Conservation (phyloP, 2,888 invertebrate genomes). For the Saturnia pavonia region DNA sequence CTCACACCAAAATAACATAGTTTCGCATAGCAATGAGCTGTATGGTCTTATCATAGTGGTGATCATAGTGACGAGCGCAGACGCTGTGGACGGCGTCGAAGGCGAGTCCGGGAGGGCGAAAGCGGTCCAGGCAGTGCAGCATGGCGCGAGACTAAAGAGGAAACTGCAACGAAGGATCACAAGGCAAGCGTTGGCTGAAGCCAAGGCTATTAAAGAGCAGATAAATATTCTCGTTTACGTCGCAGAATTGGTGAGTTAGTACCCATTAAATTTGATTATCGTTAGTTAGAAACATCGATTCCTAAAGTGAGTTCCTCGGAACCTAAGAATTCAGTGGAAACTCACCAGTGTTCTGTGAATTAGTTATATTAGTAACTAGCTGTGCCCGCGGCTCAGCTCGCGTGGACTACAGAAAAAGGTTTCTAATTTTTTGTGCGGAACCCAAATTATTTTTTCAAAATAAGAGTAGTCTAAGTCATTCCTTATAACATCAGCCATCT, state of each 20-base stretch:
- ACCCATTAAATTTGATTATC: background rate
- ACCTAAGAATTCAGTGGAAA: background rate
- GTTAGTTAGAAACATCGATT: background rate
- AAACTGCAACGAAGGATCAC: slow-evolving; percentile 90
- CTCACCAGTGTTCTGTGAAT: background rate
- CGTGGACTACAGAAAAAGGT: too few species aligned
- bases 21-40: slow-evolving; percentile 21
- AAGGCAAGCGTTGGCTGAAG: slow-evolving; percentile 89
- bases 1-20: background rate
- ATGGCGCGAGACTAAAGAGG: slow-evolving; percentile 88
- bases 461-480: too few species aligned
- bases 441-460: too few species aligned
- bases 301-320: background rate
- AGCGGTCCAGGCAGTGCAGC: slow-evolving; percentile 89
- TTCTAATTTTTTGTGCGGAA: too few species aligned
- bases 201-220: slow-evolving; percentile 90
- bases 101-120: slow-evolving; percentile 75
- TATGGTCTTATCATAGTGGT: slow-evolving; percentile 56
- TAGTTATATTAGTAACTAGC: too few species aligned
- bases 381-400: too few species aligned
- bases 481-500: too few species aligned
- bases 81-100: slow-evolving; percentile 47
- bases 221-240: slow-evolving; percentile 90
- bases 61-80: slow-evolving; percentile 72
- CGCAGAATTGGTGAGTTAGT: slow-evolving; percentile 86